Base-by-base conservation (phyloP, 2,888 invertebrate genomes). In the Drosophila hamatofila region DNA sequence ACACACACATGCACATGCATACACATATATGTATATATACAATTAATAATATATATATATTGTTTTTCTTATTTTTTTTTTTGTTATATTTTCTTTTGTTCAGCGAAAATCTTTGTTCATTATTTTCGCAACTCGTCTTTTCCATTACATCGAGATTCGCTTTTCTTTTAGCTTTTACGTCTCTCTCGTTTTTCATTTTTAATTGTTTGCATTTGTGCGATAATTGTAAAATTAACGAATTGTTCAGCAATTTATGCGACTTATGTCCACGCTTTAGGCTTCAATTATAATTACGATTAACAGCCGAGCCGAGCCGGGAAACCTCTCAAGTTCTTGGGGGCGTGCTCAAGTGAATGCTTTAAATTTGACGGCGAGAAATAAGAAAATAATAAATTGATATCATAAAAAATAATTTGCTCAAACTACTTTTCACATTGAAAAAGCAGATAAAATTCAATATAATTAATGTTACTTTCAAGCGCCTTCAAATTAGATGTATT, bases 191-290 rank as follows among this genome's bases (percentile, higher is more conserved):
- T 14, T 41, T 21, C 33, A 11, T 27, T 48, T 60, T 60, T 61
- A 67, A 75, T 68, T 72, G 67, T 63, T 75, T 54, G 46, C 55
- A 62, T 71, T 67, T 65, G 65, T 58, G 59, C 65, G 60, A 46
- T 76, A 78, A 76, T 78, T 78, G 46, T 41, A 33, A 68, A 77
- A 69, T 70, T 54, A 41, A 60, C 52, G 42, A 65, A 58, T 66
- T 74, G 33, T 58, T 49, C 46, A 12, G 48, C 37, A 33, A 48
- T 72, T 64, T 64, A 21, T 48, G 33, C n/a, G 52, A 33, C 52
- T 57, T 42, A 55, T 14, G 39, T 25, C 25, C 27, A 18, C 7
- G 52, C 52, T 18, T 37, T 18, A 4, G 49, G 33, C 49, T 14
- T 2, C 49, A 30, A 14, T 49, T 33, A 21, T 49, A 48, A 48